Evolutionary conservation across 2,797 vertebrate genomes (phyloP), one percentile per base, ranked within the genome.

Genomic region (Mormyrus proboscirostris): DNA sequence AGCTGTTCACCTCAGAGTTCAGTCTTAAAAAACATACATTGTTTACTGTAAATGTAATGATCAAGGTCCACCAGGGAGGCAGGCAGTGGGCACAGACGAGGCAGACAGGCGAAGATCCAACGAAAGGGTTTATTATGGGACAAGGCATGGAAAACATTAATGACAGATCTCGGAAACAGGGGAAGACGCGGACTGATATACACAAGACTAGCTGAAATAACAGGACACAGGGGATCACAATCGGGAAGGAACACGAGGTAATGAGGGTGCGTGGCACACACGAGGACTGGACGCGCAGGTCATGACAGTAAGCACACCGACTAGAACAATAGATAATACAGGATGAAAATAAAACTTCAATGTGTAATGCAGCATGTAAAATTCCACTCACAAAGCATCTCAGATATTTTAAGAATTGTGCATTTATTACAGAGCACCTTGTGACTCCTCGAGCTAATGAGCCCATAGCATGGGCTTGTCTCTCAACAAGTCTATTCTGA

Each of bases 331-430:
- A 55, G 86, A 57, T 4, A 62, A 87, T n/a, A 57, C 29, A 19
- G 38, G 53, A 22, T 57, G 86, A 38, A 87, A 87, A 29, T 87
- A 53, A 57, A 87, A 44, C 51, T 87, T 55, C 33, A n/a, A 29
- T 87, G 33, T 57, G 14, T 87, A 87, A 59, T 59, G 51, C 51
- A 6, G 49, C 85, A 59, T 87, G 86, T 33, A 88, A 59, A 87
- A 87, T 38, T 55, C 16, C 44, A 87, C 50, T 84, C 49, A 84
- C 9, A 50, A 51, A 84, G 49, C 41, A 57, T 59, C 25, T 87
- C 29, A 57, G 53, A 53, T 38, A 55, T 87, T 87, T 87, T 55
- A 51, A 57, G 51, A 87, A 87, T 57, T 10, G 29, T 87, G 85
- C 5, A 12, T 85, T 25, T 2, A 85, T 50, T 85, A 51, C 47